These are phyloP conservation scores for Xyrichtys novacula DNA, from an alignment of 2,797 vertebrate genomes.

Conservation along the genomic window DNA sequence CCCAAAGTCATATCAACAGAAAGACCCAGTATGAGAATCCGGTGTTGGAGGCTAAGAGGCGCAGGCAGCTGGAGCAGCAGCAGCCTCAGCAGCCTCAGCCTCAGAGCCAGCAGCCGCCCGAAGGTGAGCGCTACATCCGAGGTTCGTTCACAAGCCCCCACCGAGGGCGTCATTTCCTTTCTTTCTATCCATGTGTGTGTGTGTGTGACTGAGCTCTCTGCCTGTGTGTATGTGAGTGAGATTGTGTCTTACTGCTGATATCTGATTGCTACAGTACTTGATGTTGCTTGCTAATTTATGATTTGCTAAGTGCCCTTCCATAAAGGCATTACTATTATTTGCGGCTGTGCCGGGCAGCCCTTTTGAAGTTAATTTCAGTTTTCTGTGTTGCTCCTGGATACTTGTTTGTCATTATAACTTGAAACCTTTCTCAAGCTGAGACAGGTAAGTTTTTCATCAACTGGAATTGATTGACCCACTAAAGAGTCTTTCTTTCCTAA, in stretches of 20 bases:
- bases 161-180: slow-evolving; percentile 76
- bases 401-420: slow-evolving; percentile 37
- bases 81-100: slow-evolving; percentile 84
- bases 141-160: slow-evolving; percentile 79
- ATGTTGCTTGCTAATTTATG: slow-evolving; percentile 72
- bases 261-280: slow-evolving; percentile 49
- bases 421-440: slow-evolving; percentile 13
- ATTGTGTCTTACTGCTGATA: slow-evolving; percentile 35
- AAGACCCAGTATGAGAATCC: slow-evolving; percentile 99
- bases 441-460: slow-evolving; percentile 51
- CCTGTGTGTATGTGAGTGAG: slow-evolving; percentile 13
- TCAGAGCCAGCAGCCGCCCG: slow-evolving; percentile 87
- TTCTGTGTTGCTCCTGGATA: slow-evolving; percentile 28
- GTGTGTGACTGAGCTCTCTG: slow-evolving; percentile 39
- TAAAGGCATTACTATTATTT: slow-evolving; percentile 83
- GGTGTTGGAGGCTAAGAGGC: slow-evolving; percentile 95
- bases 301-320: slow-evolving; percentile 78
- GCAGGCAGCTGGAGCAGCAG: slow-evolving; percentile 94
- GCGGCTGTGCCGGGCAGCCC: slow-evolving; percentile 56
- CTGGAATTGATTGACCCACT: slow-evolving; percentile 9
- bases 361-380: slow-evolving; percentile 66
- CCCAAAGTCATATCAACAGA: slow-evolving; percentile 96
- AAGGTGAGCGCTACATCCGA: slow-evolving; percentile 87
- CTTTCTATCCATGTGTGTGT: slow-evolving; percentile 74
- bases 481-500: background rate